A percentile compares a stretch with the other conserved stretches of the same genome.
Evolutionary conservation across 2,797 vertebrate genomes (phyloP).

Genomic region (Oreochromis mossambicus): DNA sequence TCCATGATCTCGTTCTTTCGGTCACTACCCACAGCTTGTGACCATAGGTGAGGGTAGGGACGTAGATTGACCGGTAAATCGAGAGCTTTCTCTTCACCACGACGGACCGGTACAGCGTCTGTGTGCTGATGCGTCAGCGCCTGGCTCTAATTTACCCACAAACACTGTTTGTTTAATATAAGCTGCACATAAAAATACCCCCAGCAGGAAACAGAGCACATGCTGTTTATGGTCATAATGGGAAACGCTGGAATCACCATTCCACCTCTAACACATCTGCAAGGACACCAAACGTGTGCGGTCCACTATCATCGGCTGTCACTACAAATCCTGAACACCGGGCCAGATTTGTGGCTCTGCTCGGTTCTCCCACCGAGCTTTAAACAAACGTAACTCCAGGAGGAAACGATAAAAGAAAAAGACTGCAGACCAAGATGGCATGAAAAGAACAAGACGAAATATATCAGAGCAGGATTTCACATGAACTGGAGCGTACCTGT

Average conservation of each 20-base stretch:
- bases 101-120: fast-evolving
- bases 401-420: neutral
- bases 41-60: fast-evolving
- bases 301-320: fast-evolving
- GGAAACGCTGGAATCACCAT: neutral
- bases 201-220: fast-evolving
- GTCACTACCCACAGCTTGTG: neutral
- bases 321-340: neutral
- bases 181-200: neutral
- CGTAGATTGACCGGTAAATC: fast-evolving
- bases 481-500: conserved; percentile 75
- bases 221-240: neutral
- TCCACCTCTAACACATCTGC: neutral
- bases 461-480: neutral
- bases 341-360: neutral
- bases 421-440: neutral
- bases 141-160: neutral
- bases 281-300: neutral
- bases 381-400: neutral
- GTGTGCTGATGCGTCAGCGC: neutral
- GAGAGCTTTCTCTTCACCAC: neutral
- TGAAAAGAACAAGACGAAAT: neutral
- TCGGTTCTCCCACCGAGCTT: neutral
- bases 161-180: neutral
- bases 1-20: fast-evolving